Base-by-base conservation (phyloP, 1,140 invertebrate species). In the Pseudomyrmex cubaensis region DNA sequence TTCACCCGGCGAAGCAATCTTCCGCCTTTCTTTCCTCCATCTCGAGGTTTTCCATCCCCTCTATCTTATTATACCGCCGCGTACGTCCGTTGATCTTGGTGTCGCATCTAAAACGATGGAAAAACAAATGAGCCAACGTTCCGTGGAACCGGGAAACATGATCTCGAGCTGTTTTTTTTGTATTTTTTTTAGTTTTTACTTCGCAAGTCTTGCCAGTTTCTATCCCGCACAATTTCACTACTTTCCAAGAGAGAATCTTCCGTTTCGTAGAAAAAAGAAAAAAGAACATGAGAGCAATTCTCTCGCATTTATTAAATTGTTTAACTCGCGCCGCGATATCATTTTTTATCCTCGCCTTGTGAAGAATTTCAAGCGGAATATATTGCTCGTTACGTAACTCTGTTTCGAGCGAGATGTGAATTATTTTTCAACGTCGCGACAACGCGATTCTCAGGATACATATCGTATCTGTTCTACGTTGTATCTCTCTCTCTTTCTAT, bases 1-100 rank as follows among this genome's bases (percentile, higher is more conserved):
- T 85, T 82, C 85, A 78, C 78, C 83, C 83, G 66, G 75, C 77
- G 62, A 83, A 87, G 89, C 88, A 90, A 90, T 89, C 82, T 84
- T 84, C 70, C 63, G 86, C 69, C 64, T 76, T 86, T 83, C 85
- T 83, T 64, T 17, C 22, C 63, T 25, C 35, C 59, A 54, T 22
- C 35, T 15, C 76, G 66, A 80, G 76, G 44, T 72, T 80, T 72
- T 80, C 76, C 76, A 15, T 35, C 25, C 52, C 57, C 35, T 74
- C 76, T 59, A 61, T n/a, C 76, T 80, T 80, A 70, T 80, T 80
- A 80, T 70, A n/a, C 76, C 44, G 54, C 8, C 22, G 20, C 66
- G 66, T 72, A 76, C 61, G 48, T 59, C 20, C 84, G 61, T 13
- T 70, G 59, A 85, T 69, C 48, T 22, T 17, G 54, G 50, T 54